phyloP scores from a whole-genome alignment of 2,888 invertebrate species.

The Eulithis prunata region DNA sequence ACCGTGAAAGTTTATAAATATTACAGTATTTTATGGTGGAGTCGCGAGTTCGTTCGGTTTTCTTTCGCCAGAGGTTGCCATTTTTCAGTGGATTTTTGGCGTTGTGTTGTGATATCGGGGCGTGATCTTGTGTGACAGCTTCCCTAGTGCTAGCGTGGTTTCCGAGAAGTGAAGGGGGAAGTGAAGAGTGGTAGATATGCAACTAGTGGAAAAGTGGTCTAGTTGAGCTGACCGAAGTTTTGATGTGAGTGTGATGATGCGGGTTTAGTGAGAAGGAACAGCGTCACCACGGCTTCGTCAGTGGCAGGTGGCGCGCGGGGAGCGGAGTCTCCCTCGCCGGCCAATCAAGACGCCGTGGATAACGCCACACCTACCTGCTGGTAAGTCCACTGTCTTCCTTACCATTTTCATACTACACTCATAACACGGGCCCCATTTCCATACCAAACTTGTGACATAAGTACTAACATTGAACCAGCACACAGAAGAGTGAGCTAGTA shows the following conservation, averaged over 20 bases:
- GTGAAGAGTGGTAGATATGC: conserved; percentile 68
- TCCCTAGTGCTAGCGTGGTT: conserved; percentile 40
- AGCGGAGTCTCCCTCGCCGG: conserved; percentile 84
- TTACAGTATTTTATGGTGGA: conserved; percentile 79
- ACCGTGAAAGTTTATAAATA: conserved; percentile 83
- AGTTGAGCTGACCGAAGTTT: conserved; percentile 83
- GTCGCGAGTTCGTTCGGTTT: conserved; percentile 70
- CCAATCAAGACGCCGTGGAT: conserved; percentile 82
- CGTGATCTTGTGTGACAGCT: conserved; percentile 63
- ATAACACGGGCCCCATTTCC: no score
- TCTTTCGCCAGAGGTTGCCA: conserved; percentile 80
- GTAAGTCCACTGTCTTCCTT: conserved; percentile 56
- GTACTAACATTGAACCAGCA: no score
- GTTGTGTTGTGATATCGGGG: conserved; percentile 72
- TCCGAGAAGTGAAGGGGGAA: conserved; percentile 24
- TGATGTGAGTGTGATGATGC: conserved; percentile 82
- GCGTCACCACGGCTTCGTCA: conserved; percentile 82
- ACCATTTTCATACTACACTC: no score
- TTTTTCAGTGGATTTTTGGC: conserved; percentile 78
- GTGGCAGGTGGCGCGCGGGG: conserved; percentile 83
- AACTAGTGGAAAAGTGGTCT: conserved; percentile 80
- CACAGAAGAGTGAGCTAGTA: no score
- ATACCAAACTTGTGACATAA: no score
- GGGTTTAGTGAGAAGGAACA: conserved; percentile 82
- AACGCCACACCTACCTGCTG: conserved; percentile 82